phyloP scores from a whole-genome alignment of 2,113 vertebrate species.

The Vanacampus margaritifer region DNA sequence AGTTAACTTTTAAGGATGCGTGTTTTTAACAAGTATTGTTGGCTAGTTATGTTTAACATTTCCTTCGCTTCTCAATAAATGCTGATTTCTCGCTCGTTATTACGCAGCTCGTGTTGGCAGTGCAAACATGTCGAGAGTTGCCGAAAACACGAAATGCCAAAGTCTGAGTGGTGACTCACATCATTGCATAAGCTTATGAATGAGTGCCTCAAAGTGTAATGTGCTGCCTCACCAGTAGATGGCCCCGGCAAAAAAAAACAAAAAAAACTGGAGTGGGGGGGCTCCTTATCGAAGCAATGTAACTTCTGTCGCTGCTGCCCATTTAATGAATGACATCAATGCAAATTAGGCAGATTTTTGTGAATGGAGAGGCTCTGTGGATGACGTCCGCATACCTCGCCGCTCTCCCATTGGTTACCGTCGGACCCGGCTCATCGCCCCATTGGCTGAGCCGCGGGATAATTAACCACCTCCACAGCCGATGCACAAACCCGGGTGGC shows the following conservation, averaged over 20 bases:
- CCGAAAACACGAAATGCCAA: neutral
- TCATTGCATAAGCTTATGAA: constrained; percentile 46
- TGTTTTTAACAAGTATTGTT: neutral
- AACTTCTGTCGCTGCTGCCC: constrained; percentile 40
- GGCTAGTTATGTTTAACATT: neutral
- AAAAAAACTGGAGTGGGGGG: constrained; percentile 3
- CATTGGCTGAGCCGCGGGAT: constrained; percentile 74
- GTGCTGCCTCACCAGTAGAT: constrained; percentile 72
- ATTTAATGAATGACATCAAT: constrained; percentile 73
- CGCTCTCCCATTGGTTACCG: constrained; percentile 59
- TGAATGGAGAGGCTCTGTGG: constrained; percentile 79
- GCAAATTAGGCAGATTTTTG: constrained; percentile 75
- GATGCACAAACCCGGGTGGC: constrained; percentile 74
- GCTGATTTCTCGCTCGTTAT: constrained; percentile 27
- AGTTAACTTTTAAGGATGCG: too few species aligned
- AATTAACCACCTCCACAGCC: constrained; percentile 83
- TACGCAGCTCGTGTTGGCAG: neutral
- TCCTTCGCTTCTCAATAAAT: constrained; percentile 37
- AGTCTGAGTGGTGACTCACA: constrained; percentile 1
- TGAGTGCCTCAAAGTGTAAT: constrained; percentile 68
- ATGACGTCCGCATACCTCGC: constrained; percentile 71
- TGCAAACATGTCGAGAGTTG: neutral
- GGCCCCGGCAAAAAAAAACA: constrained; percentile 64
- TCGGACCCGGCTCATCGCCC: constrained; percentile 32
- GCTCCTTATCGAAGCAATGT: constrained; percentile 35